Conservation (phyloP, 2,797 vertebrate species). For the Pipistrellus pipistrellus region DNA sequence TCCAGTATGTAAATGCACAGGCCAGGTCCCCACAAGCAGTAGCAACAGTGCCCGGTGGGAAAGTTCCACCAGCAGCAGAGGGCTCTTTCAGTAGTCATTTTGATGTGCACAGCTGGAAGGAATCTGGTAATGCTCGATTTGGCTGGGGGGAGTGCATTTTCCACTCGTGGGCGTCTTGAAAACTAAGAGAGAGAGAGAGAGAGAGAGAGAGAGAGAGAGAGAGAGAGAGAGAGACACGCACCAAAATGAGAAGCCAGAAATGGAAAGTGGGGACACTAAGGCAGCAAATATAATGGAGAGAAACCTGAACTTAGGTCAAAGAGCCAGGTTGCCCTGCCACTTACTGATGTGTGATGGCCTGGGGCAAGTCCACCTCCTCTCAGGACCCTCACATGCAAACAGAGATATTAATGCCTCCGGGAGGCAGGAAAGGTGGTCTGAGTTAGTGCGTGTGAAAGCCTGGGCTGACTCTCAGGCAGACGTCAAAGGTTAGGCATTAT, state of each 20-base stretch:
- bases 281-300: background rate
- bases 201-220: background rate
- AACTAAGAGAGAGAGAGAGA: slow-evolving; percentile 42
- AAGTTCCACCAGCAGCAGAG: slow-evolving; percentile 51
- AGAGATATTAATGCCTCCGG: no score
- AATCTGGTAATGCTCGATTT: background rate
- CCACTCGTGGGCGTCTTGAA: slow-evolving; percentile 61
- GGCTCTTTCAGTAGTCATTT: slow-evolving; percentile 70
- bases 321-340: background rate
- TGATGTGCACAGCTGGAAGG: slow-evolving; percentile 46
- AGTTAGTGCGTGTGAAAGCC: background rate
- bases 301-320: background rate
- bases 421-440: background rate
- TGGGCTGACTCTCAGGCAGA: background rate
- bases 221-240: background rate
- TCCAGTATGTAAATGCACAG: slow-evolving; percentile 67
- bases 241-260: slow-evolving; percentile 53
- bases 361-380: background rate
- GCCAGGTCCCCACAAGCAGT: background rate
- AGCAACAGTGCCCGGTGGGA: background rate
- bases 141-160: slow-evolving; percentile 57
- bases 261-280: background rate
- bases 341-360: no score
- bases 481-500: background rate
- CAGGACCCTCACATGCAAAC: background rate